phyloP scores from a whole-genome alignment of 2,797 vertebrate species.

The Graptemys geographica region DNA sequence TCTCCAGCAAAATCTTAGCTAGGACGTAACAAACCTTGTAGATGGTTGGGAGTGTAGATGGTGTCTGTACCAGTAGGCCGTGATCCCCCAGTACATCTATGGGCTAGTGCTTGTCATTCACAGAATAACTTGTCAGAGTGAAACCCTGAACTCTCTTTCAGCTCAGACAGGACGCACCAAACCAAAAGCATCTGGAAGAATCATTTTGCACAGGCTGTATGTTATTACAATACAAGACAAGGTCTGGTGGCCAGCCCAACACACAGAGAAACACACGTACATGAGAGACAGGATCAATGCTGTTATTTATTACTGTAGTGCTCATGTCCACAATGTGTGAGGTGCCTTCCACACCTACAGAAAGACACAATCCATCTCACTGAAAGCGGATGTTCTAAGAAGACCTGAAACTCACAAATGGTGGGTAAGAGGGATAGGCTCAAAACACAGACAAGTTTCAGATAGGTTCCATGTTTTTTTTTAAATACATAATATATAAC shows the following conservation, averaged over 20 bases:
- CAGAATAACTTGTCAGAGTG: not conserved
- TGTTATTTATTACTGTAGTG: not conserved
- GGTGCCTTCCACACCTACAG: not conserved
- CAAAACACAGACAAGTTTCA: not conserved
- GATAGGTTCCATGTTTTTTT: not conserved
- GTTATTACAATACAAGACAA: not conserved
- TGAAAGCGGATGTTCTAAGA: not conserved
- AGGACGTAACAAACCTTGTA: not conserved
- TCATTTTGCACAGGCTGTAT: not conserved
- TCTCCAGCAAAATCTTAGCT: constrained; percentile 23
- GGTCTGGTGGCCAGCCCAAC: not conserved
- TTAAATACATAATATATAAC: not conserved
- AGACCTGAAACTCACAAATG: not conserved
- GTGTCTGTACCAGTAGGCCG: not conserved
- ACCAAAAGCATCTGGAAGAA: not conserved
- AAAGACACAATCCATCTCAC: not conserved
- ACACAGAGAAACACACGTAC: not conserved
- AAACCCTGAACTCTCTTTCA: not conserved
- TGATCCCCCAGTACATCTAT: not conserved
- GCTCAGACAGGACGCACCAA: not conserved
- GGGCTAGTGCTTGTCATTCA: not conserved
- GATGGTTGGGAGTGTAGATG: constrained; percentile 7
- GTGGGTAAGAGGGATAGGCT: not conserved
- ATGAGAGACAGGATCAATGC: not conserved
- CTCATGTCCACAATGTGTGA: not conserved